Base-by-base conservation (phyloP, 2,888 invertebrate species). In the Globia sparganii region DNA sequence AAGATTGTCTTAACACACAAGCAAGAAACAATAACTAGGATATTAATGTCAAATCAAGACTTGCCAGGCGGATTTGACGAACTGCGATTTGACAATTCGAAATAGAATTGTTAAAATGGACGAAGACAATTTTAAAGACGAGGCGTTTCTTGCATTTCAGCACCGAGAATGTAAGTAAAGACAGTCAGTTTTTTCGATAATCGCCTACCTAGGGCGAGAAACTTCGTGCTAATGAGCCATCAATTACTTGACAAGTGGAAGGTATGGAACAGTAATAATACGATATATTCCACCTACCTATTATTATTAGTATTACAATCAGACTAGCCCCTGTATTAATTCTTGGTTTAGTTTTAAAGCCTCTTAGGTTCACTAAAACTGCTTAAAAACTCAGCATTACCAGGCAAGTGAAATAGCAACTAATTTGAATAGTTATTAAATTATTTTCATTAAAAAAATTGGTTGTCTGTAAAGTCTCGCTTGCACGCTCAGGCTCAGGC, bases 271-370 rank as follows among this genome's bases (percentile, higher is more conserved):
- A 34, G 34, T 49, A 34, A 2, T 49, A 61, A 59, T 40, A 74
- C 53, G 28, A 75, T 61, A 69, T 65, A 72, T 70, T 84, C 81
- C 71, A 56, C 58, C 58, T 75, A 80, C 31, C 49, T 75, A 83
- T 75, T 49, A 28, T 62, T 8, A 68, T 75, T 80, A 65, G 69
- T 69, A 84, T 80, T 62, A 77, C 69, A 73, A 71, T 81, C 85
- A 81, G 72, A 85, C 82, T 85, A 83, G 73, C 83, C 85, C 85
- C 81, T 83, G 83, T 83, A 83, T 83, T 76, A 3, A 80, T 85
- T 83, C 71, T 82, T 73, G 86, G 72, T 82, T 70, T 73, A 59
- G 61, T 75, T 75, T 84, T 71, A 82, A 81, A 84, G 73, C 84
- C 74, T 84, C 65, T 31, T 78, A 83, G 64, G 68, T 81, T 62